Conservation (phyloP, 2,888 invertebrate species). For the Tolmerus cingulatus region DNA sequence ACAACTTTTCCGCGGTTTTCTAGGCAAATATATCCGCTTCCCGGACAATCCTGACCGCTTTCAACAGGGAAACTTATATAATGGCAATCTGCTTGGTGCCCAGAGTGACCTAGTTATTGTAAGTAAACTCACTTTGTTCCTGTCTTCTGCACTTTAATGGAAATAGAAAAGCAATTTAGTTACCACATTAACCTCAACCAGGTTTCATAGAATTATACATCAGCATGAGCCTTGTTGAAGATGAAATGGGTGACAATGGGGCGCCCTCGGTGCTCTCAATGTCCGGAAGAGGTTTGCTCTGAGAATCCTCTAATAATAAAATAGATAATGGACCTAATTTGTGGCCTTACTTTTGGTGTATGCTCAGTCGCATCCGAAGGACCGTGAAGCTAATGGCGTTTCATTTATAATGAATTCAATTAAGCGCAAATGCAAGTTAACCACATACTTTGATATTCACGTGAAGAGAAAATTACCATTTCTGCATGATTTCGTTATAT, state of each 20-base stretch:
- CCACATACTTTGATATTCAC: neutral
- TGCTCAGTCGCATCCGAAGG: neutral
- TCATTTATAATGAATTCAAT: conserved; percentile 16
- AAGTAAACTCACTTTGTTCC: neutral
- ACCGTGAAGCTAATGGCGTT: neutral
- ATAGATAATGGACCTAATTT: conserved; percentile 31
- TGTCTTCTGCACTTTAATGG: neutral
- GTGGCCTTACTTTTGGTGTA: neutral
- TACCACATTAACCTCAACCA: conserved; percentile 13
- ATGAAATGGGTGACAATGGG: neutral
- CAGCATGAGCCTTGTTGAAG: neutral
- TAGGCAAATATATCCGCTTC: neutral
- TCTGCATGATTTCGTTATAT: neutral
- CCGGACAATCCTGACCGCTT: neutral
- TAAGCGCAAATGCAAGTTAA: conserved; percentile 1
- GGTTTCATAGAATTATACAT: neutral
- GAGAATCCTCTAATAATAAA: neutral
- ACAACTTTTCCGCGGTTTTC: neutral
- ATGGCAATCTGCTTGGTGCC: neutral
- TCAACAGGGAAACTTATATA: neutral
- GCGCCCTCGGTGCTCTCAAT: neutral
- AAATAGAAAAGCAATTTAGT: conserved; percentile 23
- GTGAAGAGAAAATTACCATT: neutral
- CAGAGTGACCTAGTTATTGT: neutral
- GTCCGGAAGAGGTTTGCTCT: neutral